Conservation (phyloP, 2,888 invertebrate genomes). For the Tinea trinotella region DNA sequence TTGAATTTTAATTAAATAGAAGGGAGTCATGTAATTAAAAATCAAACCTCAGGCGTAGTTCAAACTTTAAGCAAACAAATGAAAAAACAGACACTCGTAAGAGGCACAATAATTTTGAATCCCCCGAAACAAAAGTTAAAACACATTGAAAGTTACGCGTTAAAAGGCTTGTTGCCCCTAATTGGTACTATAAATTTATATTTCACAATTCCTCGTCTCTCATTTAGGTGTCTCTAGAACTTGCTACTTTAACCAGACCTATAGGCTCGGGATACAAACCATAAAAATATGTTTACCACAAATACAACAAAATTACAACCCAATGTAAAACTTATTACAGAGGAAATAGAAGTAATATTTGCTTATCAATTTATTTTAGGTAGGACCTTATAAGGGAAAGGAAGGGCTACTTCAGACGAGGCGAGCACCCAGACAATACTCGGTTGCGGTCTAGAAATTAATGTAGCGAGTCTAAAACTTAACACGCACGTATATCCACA, state of each 20-base stretch:
- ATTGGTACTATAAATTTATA: constrained; percentile 12
- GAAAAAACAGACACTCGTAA: no score
- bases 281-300: not conserved
- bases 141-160: not conserved
- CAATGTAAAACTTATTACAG: not conserved
- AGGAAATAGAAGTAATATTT: not conserved
- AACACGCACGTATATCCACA: constrained; percentile 39
- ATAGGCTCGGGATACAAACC: not conserved
- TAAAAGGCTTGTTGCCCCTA: constrained; percentile 6
- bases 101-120: not conserved
- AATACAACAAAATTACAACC: not conserved
- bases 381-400: no score
- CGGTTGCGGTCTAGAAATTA: constrained; percentile 58
- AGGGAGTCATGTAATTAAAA: no score
- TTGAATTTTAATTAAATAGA: no score
- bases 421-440: constrained; percentile 43
- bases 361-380: not conserved
- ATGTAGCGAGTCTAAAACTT: constrained; percentile 57
- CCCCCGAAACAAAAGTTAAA: not conserved
- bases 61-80: no score
- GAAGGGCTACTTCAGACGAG: constrained; percentile 46
- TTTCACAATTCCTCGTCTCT: constrained; percentile 2
- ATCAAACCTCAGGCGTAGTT: no score
- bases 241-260: constrained; percentile 1
- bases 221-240: constrained; percentile 10